Evolutionary conservation across 2,888 invertebrate genomes (phyloP).

Genomic region (Apamea crenata): DNA sequence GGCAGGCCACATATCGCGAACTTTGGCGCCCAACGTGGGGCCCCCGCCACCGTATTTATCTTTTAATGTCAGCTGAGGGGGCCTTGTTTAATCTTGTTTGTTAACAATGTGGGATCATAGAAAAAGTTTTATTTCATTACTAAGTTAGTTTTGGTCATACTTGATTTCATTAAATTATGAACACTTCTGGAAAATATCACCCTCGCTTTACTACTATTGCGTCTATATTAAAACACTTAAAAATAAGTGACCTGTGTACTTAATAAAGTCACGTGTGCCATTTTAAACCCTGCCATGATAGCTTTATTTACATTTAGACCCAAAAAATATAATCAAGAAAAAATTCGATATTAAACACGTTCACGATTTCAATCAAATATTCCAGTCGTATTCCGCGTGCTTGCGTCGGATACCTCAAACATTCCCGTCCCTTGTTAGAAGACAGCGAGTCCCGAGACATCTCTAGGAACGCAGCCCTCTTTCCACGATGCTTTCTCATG

Average conservation of each 20-base stretch:
- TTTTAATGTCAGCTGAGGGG: constrained; percentile 82
- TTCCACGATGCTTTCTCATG: constrained; percentile 84
- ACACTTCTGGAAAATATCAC: neutral
- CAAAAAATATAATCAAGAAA: constrained; percentile 66
- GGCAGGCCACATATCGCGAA: constrained; percentile 89
- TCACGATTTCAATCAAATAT: constrained; percentile 85
- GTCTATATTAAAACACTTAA: neutral
- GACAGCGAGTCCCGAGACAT: constrained; percentile 75
- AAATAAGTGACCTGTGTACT: neutral
- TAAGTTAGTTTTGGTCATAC: constrained; percentile 45
- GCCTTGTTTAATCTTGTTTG: constrained; percentile 76
- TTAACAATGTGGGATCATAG: constrained; percentile 74
- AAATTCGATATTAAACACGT: constrained; percentile 81
- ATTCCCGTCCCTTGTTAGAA: constrained; percentile 86
- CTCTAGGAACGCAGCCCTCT: constrained; percentile 76
- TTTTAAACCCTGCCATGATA: neutral
- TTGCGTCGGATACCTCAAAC: constrained; percentile 82
- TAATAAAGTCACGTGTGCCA: constrained; percentile 12
- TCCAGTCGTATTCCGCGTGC: constrained; percentile 81
- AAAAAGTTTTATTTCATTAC: constrained; percentile 71
- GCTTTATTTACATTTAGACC: constrained; percentile 21
- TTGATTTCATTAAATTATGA: constrained; percentile 31
- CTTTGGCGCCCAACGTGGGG: constrained; percentile 86
- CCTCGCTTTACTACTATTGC: neutral
- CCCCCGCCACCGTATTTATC: constrained; percentile 83